These are phyloP conservation scores for Plebejus melissa DNA, from an alignment of 2,888 invertebrate species.

Conservation along the genomic window DNA sequence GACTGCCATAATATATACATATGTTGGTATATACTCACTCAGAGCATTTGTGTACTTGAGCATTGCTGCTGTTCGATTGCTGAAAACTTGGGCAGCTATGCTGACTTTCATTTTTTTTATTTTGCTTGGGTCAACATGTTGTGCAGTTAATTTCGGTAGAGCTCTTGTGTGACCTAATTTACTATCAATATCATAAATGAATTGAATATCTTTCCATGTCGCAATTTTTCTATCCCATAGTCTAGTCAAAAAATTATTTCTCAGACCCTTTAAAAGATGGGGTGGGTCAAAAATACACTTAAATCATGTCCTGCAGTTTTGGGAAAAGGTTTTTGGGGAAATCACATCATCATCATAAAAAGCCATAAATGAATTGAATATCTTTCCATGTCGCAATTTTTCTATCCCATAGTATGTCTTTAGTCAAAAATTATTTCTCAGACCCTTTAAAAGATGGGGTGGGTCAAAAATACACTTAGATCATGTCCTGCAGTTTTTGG, in stretches of 20 bases:
- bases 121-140: not conserved
- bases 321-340: too few species aligned
- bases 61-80: too few species aligned
- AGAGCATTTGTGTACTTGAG: too few species aligned
- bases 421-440: not conserved
- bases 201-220: not conserved
- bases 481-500: not conserved
- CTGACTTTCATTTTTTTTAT: too few species aligned
- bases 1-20: too few species aligned
- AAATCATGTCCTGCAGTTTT: not conserved
- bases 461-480: not conserved
- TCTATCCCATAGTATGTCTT: not conserved
- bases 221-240: not conserved
- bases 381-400: not conserved
- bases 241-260: not conserved
- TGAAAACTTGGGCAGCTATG: too few species aligned
- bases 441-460: not conserved
- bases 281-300: not conserved
- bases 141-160: not conserved
- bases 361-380: not conserved
- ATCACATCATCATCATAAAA: too few species aligned
- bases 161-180: not conserved
- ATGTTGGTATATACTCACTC: too few species aligned
- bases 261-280: not conserved
- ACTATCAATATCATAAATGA: not conserved